Evolutionary conservation across 2,888 invertebrate species (phyloP), one percentile per base, ranked within the genome.

Genomic region (Dorcus hopei): DNA sequence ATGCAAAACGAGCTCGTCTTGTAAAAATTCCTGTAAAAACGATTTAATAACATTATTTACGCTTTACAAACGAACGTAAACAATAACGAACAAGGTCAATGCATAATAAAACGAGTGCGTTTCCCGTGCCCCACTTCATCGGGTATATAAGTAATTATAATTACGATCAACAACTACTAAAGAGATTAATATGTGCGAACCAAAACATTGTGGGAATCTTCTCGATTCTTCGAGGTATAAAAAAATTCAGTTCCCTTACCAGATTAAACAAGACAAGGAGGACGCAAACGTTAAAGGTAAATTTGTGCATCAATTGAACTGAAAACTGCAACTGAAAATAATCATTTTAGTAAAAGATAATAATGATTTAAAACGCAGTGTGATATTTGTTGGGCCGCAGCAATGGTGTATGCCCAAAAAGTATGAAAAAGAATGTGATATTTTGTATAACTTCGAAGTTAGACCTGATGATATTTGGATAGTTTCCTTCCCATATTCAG

Each of bases 401-500:
- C 85, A 87, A 57, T 91, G 87, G 76, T 85, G 89, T 64, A 83
- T 90, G 40, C 90, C 90, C 0, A 74, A 81, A 66, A 85, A 84
- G 71, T 91, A 85, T 70, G 81, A 78, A 39, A 73, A 81, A 33
- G 84, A 87, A 64, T 88, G 87, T 0, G 77, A 82, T 51, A 79
- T 82, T 26, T 87, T 87, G 69, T 87, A 87, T 74, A 87, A 87
- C 70, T 89, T 91, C 77, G 77, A 85, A 66, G 80, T 87, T 0
- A 80, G 87, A 55, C 68, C 82, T 0, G 82, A 82, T 65, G 91
- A 91, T 71, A 82, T 87, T 6, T 90, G 89, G 82, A 83, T 91
- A 5, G 79, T 85, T 8, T 87, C 89, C 2, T 90, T 87, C 76
- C 91, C 91, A 2, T 81, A 91, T 74, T 90, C 91, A 71, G 91